Conservation (phyloP, 1,140 invertebrate species). For the Thalassaphorura encarpata region DNA sequence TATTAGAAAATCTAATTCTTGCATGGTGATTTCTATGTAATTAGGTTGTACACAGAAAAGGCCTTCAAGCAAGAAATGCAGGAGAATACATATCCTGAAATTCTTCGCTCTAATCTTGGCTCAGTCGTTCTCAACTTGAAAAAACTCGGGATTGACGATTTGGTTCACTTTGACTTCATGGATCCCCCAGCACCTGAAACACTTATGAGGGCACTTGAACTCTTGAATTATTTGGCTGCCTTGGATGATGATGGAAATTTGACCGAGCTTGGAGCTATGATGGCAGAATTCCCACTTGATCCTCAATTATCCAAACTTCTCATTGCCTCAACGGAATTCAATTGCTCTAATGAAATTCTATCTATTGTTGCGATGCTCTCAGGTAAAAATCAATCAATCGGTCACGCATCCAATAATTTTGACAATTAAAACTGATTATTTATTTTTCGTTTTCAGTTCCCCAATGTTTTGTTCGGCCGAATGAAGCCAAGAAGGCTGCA, state of each 20-base stretch:
- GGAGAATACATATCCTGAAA: constrained; percentile 99
- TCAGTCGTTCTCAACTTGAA: constrained; percentile 97
- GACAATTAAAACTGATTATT: not conserved
- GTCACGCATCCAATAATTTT: not conserved
- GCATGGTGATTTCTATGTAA: not conserved
- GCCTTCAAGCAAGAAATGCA: constrained; percentile 99
- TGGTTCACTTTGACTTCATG: constrained; percentile 99
- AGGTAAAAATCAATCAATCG: constrained; percentile 51
- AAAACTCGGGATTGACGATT: constrained; percentile 97
- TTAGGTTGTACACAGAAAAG: constrained; percentile 92
- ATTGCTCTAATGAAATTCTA: constrained; percentile 98
- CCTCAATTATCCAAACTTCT: constrained; percentile 99
- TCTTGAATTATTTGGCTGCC: constrained; percentile 93
- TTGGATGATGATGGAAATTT: constrained; percentile 94
- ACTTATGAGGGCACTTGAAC: constrained; percentile 95
- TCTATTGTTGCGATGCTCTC: constrained; percentile 99
- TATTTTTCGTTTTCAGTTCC: constrained; percentile 59
- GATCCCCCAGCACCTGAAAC: constrained; percentile 99
- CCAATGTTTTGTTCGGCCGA: constrained; percentile 98
- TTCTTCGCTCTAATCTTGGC: constrained; percentile 90
- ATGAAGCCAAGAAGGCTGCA: constrained; percentile 96
- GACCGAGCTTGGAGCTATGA: constrained; percentile 92
- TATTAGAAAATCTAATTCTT: not conserved
- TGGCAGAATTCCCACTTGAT: constrained; percentile 99
- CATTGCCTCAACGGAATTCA: constrained; percentile 91